phyloP scores from a whole-genome alignment of 2,113 vertebrate species.

The Alligator sinensis region DNA sequence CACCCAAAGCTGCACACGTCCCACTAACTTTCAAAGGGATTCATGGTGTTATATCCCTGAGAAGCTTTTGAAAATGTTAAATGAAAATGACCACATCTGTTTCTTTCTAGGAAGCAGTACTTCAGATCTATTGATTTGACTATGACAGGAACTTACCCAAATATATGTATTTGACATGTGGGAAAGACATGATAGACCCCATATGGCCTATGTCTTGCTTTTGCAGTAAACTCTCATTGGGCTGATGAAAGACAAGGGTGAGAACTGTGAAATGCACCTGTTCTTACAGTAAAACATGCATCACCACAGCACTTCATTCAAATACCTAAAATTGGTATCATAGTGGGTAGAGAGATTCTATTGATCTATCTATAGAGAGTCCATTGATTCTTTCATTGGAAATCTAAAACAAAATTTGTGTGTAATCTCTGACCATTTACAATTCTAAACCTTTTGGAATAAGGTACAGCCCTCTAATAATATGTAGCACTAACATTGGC shows the following conservation, averaged over 20 bases:
- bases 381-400: neutral
- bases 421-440: neutral
- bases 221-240: slow-evolving; percentile 41
- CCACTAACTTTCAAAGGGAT: neutral
- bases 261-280: slow-evolving; percentile 23
- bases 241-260: neutral
- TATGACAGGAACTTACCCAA: neutral
- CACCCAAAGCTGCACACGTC: neutral
- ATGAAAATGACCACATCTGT: slow-evolving; percentile 6
- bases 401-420: fast-evolving
- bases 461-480: neutral
- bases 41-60: neutral
- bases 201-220: neutral
- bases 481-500: neutral
- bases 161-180: neutral
- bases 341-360: neutral
- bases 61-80: neutral
- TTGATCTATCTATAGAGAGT: neutral
- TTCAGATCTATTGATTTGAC: slow-evolving; percentile 39
- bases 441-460: neutral
- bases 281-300: neutral
- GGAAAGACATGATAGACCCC: neutral
- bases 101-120: neutral
- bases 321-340: neutral
- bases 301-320: neutral